These are phyloP conservation scores for Ficedula albicollis DNA, from an alignment of 2,797 vertebrate genomes.

Conservation along the genomic window DNA sequence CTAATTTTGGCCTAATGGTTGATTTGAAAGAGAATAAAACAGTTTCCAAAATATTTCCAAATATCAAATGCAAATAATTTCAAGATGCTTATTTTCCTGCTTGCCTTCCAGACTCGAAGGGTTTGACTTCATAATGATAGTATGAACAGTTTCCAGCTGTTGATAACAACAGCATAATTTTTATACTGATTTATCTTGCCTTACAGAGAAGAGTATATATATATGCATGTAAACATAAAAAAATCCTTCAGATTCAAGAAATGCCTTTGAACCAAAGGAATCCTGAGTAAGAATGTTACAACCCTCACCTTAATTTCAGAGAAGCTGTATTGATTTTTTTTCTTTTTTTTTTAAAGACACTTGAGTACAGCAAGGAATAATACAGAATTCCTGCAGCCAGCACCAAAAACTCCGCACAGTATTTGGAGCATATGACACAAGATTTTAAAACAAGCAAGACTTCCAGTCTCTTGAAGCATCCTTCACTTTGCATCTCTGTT, in stretches of 20 bases:
- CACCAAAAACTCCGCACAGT: background rate
- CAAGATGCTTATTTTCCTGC: background rate
- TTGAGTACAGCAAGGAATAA: background rate
- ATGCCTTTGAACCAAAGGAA: background rate
- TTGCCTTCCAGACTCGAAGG: background rate
- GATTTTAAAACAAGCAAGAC: background rate
- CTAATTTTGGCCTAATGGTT: background rate
- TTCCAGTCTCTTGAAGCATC: background rate
- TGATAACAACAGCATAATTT: background rate
- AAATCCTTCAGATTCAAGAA: background rate
- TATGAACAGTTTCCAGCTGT: background rate
- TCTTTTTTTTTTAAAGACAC: background rate
- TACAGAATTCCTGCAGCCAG: background rate
- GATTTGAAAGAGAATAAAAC: background rate
- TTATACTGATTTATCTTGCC: background rate
- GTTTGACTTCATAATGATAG: background rate
- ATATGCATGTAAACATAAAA: background rate
- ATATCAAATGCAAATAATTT: background rate
- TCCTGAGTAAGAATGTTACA: background rate
- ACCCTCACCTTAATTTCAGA: background rate
- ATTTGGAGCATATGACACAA: background rate
- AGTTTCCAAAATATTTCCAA: background rate
- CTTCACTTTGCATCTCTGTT: background rate
- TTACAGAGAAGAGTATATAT: background rate
- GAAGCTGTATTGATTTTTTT: background rate